phyloP scores from a whole-genome alignment of 2,797 vertebrate species.

The Centropyge bicolor region DNA sequence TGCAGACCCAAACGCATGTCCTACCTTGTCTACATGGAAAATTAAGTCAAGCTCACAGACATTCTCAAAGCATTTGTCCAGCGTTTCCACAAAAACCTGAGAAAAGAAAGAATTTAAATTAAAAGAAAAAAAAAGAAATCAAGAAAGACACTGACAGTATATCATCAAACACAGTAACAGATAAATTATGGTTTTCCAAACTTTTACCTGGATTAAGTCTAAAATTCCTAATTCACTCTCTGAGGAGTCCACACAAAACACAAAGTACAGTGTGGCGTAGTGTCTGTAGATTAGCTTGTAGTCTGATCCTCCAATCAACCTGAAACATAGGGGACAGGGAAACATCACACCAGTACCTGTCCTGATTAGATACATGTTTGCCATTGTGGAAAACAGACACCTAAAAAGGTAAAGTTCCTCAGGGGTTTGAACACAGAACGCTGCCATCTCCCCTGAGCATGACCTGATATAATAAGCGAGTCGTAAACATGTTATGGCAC shows the following conservation, averaged over 20 bases:
- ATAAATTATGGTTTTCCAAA: not conserved
- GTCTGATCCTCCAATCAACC: constrained; percentile 97
- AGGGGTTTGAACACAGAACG: not conserved
- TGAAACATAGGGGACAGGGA: constrained; percentile 60
- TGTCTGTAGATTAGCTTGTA: constrained; percentile 99
- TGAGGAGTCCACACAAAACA: constrained; percentile 98
- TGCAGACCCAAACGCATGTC: not conserved
- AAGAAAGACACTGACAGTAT: not conserved
- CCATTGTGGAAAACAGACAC: not conserved
- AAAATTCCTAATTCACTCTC: constrained; percentile 99
- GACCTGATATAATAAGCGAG: not conserved
- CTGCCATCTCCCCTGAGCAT: constrained; percentile 10
- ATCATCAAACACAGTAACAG: not conserved
- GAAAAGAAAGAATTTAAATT: not conserved
- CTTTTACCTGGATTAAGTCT: constrained; percentile 97
- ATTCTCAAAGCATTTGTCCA: constrained; percentile 99
- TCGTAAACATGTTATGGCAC: constrained; percentile 22
- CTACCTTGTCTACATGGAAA: constrained; percentile 99
- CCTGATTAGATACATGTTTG: not conserved
- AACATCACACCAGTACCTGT: not conserved
- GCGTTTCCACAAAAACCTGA: constrained; percentile 98
- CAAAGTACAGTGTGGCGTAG: constrained; percentile 98
- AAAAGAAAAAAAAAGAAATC: not conserved
- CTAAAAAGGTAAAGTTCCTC: not conserved
- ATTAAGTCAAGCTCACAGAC: constrained; percentile 99